phyloP scores from a whole-genome alignment of 2,888 invertebrate species.

The Noctuana brunneofusca region DNA sequence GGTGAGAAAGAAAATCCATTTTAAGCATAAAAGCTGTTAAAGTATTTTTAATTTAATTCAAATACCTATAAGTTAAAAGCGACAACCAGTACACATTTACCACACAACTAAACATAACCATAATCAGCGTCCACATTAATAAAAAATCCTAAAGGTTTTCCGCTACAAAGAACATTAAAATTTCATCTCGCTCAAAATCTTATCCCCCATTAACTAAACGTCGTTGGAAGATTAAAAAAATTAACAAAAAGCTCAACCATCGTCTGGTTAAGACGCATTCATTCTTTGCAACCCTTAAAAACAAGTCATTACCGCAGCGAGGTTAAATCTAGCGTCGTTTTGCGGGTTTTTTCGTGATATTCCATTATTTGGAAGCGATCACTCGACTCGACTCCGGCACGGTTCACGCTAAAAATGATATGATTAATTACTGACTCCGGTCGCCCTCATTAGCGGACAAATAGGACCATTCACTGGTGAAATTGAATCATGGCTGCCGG shows the following conservation, averaged over 20 bases:
- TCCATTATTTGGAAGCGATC: conserved; percentile 76
- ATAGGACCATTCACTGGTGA: conserved; percentile 77
- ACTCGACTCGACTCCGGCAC: conserved; percentile 64
- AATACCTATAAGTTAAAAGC: background rate
- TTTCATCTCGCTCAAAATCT: conserved; percentile 38
- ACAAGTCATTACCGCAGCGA: conserved; percentile 81
- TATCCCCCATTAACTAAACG: conserved; percentile 67
- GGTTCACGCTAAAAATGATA: conserved; percentile 78
- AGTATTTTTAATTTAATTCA: background rate
- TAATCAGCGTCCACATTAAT: conserved; percentile 9
- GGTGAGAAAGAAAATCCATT: too few relatives aligned
- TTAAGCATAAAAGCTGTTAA: too few relatives aligned
- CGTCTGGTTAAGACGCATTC: conserved; percentile 78
- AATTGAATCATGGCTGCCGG: conserved; percentile 74
- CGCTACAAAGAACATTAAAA: conserved; percentile 27
- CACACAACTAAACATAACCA: conserved; percentile 1
- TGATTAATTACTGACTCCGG: conserved; percentile 78
- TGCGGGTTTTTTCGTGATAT: conserved; percentile 71
- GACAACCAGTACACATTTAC: background rate
- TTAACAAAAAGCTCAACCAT: conserved; percentile 69
- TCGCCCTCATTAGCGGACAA: conserved; percentile 79
- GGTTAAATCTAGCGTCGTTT: conserved; percentile 74
- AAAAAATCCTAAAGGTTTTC: conserved; percentile 6
- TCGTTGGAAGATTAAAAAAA: conserved; percentile 60
- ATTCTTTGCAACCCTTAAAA: conserved; percentile 81